phyloP scores from a whole-genome alignment of 2,797 vertebrate genomes.

The Intellagama lesueurii region DNA sequence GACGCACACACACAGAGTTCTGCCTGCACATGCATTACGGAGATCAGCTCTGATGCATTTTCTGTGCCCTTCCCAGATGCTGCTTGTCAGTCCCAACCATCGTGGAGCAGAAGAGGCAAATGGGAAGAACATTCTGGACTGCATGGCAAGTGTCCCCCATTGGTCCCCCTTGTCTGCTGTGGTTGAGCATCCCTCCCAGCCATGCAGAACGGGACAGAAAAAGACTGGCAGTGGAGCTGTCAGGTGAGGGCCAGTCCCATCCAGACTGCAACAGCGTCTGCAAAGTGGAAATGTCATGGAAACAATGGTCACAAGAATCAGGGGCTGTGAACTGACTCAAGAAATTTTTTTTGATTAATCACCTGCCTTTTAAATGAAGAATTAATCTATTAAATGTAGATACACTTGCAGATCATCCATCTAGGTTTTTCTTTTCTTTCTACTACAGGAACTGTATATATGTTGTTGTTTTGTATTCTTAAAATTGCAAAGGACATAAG shows the following conservation, averaged over 20 bases:
- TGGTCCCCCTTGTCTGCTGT: neutral
- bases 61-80: neutral
- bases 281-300: neutral
- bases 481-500: too few relatives aligned
- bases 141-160: neutral
- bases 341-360: slow-evolving; percentile 24
- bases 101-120: neutral
- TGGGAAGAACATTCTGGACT: too few relatives aligned
- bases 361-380: slow-evolving; percentile 20
- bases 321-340: neutral
- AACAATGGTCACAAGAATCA: slow-evolving; percentile 1
- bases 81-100: neutral
- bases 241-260: neutral
- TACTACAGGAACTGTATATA: too few relatives aligned
- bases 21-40: neutral
- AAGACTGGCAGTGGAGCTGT: neutral
- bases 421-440: too few relatives aligned
- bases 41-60: neutral
- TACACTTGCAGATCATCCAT: neutral
- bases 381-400: slow-evolving; percentile 37
- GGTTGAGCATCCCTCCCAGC: neutral
- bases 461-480: too few relatives aligned
- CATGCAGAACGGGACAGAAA: neutral
- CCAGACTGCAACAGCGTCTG: neutral
- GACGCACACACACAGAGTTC: too few relatives aligned